phyloP scores from a whole-genome alignment of 1,140 invertebrate genomes.

The Orchestia grillus region DNA sequence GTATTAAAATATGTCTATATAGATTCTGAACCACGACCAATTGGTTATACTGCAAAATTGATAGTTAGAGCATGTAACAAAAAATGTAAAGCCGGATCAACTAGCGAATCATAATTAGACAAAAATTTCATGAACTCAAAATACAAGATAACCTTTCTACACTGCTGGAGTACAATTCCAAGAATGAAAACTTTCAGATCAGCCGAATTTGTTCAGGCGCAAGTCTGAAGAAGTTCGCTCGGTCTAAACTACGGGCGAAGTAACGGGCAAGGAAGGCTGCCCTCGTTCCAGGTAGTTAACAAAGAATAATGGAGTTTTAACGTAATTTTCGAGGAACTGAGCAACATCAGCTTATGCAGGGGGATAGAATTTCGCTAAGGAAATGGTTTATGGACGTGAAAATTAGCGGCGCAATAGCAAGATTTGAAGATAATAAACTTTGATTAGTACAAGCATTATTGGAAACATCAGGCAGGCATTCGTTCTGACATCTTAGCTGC shows the following conservation, averaged over 20 bases:
- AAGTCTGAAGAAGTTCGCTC: not conserved
- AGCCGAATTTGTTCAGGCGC: too few species aligned
- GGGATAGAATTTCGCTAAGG: not conserved
- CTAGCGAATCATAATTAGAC: not conserved
- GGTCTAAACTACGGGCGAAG: not conserved
- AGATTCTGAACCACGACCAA: not conserved
- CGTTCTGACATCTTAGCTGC: not conserved
- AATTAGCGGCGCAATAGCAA: not conserved
- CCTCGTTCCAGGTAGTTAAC: not conserved
- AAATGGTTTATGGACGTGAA: not conserved
- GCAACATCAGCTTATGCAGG: not conserved
- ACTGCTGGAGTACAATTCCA: not conserved
- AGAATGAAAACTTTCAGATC: too few species aligned
- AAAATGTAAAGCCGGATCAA: not conserved
- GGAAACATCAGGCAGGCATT: not conserved
- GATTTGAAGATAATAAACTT: not conserved
- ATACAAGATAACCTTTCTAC: not conserved
- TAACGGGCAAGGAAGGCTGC: not conserved
- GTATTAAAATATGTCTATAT: not conserved
- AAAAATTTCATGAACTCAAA: not conserved
- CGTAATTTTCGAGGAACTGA: not conserved
- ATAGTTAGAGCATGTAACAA: not conserved
- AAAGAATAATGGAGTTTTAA: not conserved
- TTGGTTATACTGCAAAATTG: not conserved
- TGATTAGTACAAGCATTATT: not conserved